A percentile compares a stretch with the other conserved stretches of the same genome.
Conservation (phyloP, 2,888 invertebrate genomes). For the Hermaeophaga mercurialis region DNA sequence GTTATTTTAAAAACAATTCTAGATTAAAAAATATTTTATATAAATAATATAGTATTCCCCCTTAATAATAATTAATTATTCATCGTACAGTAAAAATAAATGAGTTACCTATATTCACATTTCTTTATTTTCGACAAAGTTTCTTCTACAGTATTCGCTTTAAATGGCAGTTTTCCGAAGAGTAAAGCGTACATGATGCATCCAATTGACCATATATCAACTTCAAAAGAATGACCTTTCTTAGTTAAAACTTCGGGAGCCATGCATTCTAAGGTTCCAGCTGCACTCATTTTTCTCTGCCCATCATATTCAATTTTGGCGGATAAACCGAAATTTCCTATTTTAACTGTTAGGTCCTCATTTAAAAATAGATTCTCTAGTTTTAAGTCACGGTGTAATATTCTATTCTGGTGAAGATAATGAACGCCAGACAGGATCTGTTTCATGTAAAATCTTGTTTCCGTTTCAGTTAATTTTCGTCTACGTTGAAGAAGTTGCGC, state of each 20-base stretch:
- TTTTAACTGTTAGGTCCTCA: slow-evolving; percentile 90
- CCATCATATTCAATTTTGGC: slow-evolving; percentile 91
- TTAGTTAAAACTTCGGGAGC: slow-evolving; percentile 98
- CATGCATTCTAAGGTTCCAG: slow-evolving; percentile 99
- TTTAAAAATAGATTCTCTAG: slow-evolving; percentile 97
- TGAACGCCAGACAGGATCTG: slow-evolving; percentile 92
- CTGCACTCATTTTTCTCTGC: slow-evolving; percentile 88
- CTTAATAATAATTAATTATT: too few species aligned
- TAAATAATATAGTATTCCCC: too few species aligned
- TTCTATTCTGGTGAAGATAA: slow-evolving; percentile 88
- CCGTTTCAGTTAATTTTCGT: slow-evolving; percentile 95
- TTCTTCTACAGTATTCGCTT: slow-evolving; percentile 92
- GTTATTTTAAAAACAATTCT: too few species aligned
- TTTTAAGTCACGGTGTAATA: slow-evolving; percentile 98
- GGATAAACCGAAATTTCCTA: slow-evolving; percentile 98
- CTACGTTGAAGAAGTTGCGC: slow-evolving; percentile 98
- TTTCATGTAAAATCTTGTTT: slow-evolving; percentile 94
- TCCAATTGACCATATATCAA: slow-evolving; percentile 99
- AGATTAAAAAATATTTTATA: too few species aligned
- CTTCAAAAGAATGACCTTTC: slow-evolving; percentile 97
- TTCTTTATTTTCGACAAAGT: slow-evolving; percentile 94
- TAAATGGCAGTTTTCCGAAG: slow-evolving; percentile 97
- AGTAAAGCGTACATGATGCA: slow-evolving; percentile 98
- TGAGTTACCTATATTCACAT: slow-evolving; percentile 81
- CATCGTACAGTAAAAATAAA: too few species aligned